Evolutionary conservation across 1,140 invertebrate genomes (phyloP), one percentile per base, ranked within the genome.

Genomic region (Drosophila persimilis): DNA sequence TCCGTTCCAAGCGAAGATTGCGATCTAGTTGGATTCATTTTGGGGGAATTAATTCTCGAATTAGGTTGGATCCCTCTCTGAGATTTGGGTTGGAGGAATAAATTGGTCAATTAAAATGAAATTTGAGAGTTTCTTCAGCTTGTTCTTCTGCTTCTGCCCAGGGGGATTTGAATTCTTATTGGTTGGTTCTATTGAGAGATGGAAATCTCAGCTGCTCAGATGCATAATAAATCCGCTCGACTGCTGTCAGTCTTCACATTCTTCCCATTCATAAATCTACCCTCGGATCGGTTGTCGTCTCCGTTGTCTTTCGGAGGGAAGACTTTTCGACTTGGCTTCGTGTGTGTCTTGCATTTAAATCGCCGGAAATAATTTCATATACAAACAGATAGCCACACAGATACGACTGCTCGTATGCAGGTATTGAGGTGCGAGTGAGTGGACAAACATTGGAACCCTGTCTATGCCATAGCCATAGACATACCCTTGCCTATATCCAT

Each of bases 261-360:
- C 45, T 24, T 35, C 67, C 69, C 63, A 70, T 70, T 70, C 66
- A 70, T 70, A 69, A 70, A 70, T 70, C 66, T 70, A 43, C 3
- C 31, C 9, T 17, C 31, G 24, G 48, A 22, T 45, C 15, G 47
- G 45, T 59, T 48, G 66, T 9, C 43, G 53, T 66, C 24, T 26
- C 5, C 4, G 24, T 5, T 26, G 24, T 43, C 45, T 56, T 46
- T 60, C 45, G 47, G 47, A 63, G 63, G 64, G 52, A 73, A 73
- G 80, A 64, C 66, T 52, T 52, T 80, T 71, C 63, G 73, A 41
- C 45, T 63, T 54, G 71, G 43, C 73, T 76, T 64, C 54, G 84
- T 83, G 76, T 88, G 83, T 88, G 83, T 83, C 83, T 88, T 83
- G 83, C 75, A 88, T 88, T 88, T 88, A 83, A 88, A 88, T 88